Evolutionary conservation across 2,888 invertebrate genomes (phyloP), one percentile per base, ranked within the genome.

Genomic region (Acleris laterana): DNA sequence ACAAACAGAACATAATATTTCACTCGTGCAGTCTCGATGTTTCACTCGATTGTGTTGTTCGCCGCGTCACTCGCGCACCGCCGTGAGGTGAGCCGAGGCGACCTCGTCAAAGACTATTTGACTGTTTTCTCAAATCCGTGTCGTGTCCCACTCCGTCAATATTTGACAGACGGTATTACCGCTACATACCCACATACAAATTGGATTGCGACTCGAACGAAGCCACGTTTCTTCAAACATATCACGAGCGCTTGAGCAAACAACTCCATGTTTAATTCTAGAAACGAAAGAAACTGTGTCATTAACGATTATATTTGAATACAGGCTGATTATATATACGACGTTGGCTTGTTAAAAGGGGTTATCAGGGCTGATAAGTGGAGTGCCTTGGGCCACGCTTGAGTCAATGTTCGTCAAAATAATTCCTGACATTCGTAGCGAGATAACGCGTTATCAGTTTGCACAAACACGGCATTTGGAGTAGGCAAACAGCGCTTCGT

Each of bases 111-210:
- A 88, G 89, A 87, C 85, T 90, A 88, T 90, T 89, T 88, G 87
- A 83, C 81, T 90, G 87, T 92, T 90, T 90, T 82, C 83, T 81
- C 79, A 85, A 90, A 90, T 91, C 90, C 87, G 89, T 91, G 91
- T 92, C 91, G 88, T 84, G 87, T 90, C 88, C 87, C 84, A 84
- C 88, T 86, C 81, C 71, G 90, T 89, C 88, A 93, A 92, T 91
- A 91, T 91, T 93, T 88, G 85, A 83, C 80, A 79, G 83, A 77
- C 85, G 81, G 83, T 86, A 90, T 89, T 90, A 91, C 91, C 90
- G 91, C 90, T 91, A 88, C 82, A 85, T 66, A 66, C 61, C 56
- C 56, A 62, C 56, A 61, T 77, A 84, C 88, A 89, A 88, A 87
- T 85, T 85, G 83, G 84, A 87, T 82, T 80, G 81, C 82, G 84